phyloP scores from a whole-genome alignment of 2,113 vertebrate species.

The Delphinus delphis region DNA sequence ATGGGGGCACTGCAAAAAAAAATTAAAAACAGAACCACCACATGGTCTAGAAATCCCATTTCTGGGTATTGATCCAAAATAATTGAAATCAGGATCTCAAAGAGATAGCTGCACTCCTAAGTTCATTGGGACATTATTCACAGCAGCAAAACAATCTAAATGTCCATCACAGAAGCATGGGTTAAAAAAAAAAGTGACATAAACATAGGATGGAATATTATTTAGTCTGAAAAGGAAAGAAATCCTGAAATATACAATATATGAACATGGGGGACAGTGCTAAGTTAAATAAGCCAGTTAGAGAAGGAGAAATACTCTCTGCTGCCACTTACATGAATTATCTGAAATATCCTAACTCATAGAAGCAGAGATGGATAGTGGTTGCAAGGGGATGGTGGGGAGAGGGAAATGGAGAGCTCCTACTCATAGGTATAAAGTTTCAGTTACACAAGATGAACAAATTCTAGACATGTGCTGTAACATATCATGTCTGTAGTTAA shows the following conservation, averaged over 20 bases:
- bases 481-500: not conserved
- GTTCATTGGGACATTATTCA: not conserved
- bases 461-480: not conserved
- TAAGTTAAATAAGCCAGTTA: not conserved
- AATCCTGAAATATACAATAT: not conserved
- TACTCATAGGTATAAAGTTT: not conserved
- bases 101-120: not conserved
- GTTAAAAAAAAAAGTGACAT: not conserved
- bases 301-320: not conserved
- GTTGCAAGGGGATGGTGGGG: not conserved
- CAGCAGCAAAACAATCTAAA: not conserved
- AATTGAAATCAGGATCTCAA: not conserved
- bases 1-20: not conserved
- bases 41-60: not conserved
- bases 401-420: not conserved
- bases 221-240: not conserved
- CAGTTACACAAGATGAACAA: not conserved
- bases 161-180: too few species aligned
- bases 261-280: not conserved
- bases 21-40: not conserved
- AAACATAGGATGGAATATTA: not conserved
- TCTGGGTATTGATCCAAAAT: not conserved
- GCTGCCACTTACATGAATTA: not conserved
- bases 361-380: not conserved
- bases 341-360: not conserved